Percentiles rank a stretch among this genome's conserved stretches.
These are phyloP conservation scores for Daphoenositta chrysoptera DNA, from an alignment of 2,113 vertebrate genomes.

Conservation along the genomic window DNA sequence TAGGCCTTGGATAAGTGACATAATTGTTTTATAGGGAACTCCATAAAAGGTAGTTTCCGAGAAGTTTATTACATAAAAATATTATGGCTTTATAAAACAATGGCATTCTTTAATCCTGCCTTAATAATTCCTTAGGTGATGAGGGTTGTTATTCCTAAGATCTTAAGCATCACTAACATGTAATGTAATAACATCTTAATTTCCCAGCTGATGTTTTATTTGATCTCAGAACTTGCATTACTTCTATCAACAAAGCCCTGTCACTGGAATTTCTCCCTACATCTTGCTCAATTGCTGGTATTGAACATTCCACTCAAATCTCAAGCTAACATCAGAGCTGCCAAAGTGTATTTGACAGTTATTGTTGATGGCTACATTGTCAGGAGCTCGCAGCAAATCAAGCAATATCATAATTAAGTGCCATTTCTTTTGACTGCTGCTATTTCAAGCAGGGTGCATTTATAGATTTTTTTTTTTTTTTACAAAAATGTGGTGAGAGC, in stretches of 20 bases:
- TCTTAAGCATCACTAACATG: not conserved
- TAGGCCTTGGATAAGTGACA: not conserved
- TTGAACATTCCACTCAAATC: not conserved
- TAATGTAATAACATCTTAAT: not conserved
- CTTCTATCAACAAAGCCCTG: not conserved
- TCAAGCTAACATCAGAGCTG: not conserved
- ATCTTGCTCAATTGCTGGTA: not conserved
- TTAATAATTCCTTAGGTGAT: not conserved
- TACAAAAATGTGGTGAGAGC: not conserved
- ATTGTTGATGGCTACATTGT: not conserved
- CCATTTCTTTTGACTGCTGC: not conserved
- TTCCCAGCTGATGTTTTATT: not conserved
- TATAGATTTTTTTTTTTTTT: not conserved
- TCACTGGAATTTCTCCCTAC: not conserved
- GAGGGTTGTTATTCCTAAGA: not conserved
- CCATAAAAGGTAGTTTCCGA: not conserved
- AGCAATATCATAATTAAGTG: not conserved
- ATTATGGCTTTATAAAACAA: not conserved
- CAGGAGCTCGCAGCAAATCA: not conserved
- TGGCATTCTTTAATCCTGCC: not conserved
- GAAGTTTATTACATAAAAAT: not conserved
- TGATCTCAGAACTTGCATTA: not conserved
- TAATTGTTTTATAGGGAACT: not conserved
- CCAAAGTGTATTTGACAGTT: constrained; percentile 8
- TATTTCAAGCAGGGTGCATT: not conserved